Base-by-base conservation (phyloP, 2,113 vertebrate genomes). In the Ceratotherium simum region DNA sequence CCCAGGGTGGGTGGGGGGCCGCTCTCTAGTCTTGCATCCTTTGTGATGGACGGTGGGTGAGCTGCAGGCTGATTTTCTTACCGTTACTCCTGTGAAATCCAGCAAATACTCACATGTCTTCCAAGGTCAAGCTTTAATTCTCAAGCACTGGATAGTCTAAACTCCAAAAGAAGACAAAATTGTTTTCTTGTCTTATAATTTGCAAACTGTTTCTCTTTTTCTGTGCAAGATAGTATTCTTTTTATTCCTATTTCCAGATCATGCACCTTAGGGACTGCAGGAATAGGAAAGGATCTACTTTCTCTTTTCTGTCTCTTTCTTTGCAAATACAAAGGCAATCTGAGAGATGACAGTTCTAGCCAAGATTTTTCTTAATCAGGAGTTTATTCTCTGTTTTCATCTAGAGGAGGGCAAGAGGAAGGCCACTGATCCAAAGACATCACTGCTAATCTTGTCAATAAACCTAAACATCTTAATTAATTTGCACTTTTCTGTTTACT, bases 181-280 rank as follows among this genome's bases (percentile, higher is more conserved):
- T 51, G 23, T 51, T 88, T 91, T 90, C 36, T 69, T 76, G 39
- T 88, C 56, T 80, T 79, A 65, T 10, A 65, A 69, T 84, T 92
- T 92, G 39, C 33, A 94, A 42, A 51, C 14, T 69, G 12, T 73
- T 86, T 93, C 39, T 88, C 46, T 86, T 25, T 94, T 83, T 91
- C 72, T 75, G 23, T 51, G n/a, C 13, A 69, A 31, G 48, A 6
- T 8, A 58, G 18, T 70, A 29, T 93, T 91, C 48, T 85, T 67
- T 90, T 69, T 54, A 65, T 94, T 87, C 1, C 31, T 90, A 9
- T 79, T 83, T 90, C n/a, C 33, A 81, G 51, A 46, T 69, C 39
- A 75, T 23, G 27, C 27, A 73, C 56, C 62, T 58, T 56, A 12
- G 27, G 23, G 25, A 16, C 14, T 48, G 42, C 10, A n/a, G 46